phyloP scores from a whole-genome alignment of 2,797 vertebrate genomes.

The Pangasius macronema region DNA sequence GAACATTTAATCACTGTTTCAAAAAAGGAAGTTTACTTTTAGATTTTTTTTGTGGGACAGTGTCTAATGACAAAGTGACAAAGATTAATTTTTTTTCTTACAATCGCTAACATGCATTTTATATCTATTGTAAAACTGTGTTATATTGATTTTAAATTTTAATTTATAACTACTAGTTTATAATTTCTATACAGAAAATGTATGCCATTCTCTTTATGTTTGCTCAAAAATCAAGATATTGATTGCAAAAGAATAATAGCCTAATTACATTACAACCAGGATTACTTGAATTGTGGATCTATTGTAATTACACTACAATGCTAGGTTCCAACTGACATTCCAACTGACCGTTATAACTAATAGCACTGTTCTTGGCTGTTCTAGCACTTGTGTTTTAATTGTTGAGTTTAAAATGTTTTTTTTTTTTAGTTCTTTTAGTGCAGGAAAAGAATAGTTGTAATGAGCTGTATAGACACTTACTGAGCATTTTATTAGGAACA shows the following conservation, averaged over 20 bases:
- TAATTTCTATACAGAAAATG: not conserved
- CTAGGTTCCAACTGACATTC: not conserved
- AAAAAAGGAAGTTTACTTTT: not conserved
- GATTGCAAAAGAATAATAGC: not conserved
- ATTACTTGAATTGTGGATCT: not conserved
- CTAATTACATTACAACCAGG: not conserved
- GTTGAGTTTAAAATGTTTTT: not conserved
- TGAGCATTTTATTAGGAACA: not conserved
- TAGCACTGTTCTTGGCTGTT: no score
- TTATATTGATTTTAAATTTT: not conserved
- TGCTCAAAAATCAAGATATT: not conserved
- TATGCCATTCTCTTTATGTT: not conserved
- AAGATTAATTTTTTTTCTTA: conserved; percentile 2
- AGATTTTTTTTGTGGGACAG: not conserved
- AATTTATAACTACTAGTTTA: not conserved
- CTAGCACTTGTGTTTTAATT: not conserved
- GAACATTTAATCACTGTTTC: not conserved
- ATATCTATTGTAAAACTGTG: not conserved
- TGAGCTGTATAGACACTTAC: not conserved
- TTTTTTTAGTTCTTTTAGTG: not conserved
- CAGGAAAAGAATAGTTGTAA: not conserved
- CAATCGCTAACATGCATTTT: not conserved
- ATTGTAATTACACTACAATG: not conserved
- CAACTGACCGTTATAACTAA: not conserved
- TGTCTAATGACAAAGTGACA: not conserved